These are phyloP conservation scores for Pseudomugil tenellus DNA, from an alignment of 2,797 vertebrate genomes.

Conservation along the genomic window DNA sequence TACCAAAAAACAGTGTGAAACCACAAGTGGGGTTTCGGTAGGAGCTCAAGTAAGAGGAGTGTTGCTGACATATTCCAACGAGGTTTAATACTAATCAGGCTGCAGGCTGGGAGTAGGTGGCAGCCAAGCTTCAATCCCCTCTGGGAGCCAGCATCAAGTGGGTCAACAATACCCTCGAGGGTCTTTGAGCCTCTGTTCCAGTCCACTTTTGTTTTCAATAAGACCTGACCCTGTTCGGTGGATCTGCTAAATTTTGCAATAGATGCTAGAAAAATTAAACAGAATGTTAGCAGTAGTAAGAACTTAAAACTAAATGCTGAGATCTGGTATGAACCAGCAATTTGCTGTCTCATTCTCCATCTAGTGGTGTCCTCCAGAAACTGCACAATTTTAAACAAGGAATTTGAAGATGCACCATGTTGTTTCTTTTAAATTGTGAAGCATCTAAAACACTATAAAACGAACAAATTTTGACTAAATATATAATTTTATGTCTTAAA, in stretches of 20 bases:
- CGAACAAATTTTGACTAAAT: neutral
- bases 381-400: constrained; percentile 30
- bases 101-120: constrained; percentile 33
- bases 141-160: constrained; percentile 55
- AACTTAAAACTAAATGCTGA: neutral
- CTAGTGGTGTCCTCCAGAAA: constrained; percentile 71
- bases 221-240: neutral
- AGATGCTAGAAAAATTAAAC: constrained; percentile 1
- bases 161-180: constrained; percentile 70
- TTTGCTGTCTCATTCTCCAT: constrained; percentile 72
- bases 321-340: constrained; percentile 19
- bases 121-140: constrained; percentile 59
- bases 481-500: fast-evolving
- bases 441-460: neutral
- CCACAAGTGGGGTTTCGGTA: neutral
- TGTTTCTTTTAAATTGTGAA: neutral
- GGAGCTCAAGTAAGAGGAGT: neutral
- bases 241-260: neutral
- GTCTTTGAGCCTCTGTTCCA: constrained; percentile 35
- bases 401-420: neutral
- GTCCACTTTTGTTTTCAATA: constrained; percentile 34
- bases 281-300: neutral
- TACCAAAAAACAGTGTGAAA: constrained; percentile 23
- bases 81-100: constrained; percentile 33
- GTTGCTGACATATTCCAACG: neutral